phyloP scores from a whole-genome alignment of 2,797 vertebrate genomes.

The Hemibagrus guttatus region DNA sequence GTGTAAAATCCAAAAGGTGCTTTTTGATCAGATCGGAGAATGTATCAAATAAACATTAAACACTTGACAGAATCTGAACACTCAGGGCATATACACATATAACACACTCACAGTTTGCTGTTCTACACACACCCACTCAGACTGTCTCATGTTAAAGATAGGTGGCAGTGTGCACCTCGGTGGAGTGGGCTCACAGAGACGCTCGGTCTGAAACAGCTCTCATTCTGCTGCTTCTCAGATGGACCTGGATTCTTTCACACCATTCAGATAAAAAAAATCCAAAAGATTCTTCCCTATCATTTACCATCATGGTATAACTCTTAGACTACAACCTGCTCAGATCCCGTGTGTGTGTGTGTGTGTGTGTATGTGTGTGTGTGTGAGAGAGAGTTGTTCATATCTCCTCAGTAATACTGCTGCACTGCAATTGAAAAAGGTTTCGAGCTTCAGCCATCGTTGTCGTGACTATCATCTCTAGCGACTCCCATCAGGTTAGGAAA shows the following conservation, averaged over 20 bases:
- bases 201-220: constrained; percentile 18
- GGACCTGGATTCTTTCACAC: background rate
- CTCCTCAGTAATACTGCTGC: constrained; percentile 26
- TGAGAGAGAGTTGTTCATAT: background rate
- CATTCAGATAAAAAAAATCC: background rate
- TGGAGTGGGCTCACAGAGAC: constrained; percentile 6
- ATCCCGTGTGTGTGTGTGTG: background rate
- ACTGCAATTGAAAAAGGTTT: constrained; percentile 38
- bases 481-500: constrained; percentile 13
- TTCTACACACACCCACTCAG: constrained; percentile 35
- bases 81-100: background rate
- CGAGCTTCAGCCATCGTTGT: constrained; percentile 26
- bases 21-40: background rate
- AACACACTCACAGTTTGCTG: background rate
- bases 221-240: constrained; percentile 13
- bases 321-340: background rate
- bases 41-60: background rate
- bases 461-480: constrained; percentile 19
- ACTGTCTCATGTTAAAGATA: constrained; percentile 11
- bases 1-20: background rate
- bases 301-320: background rate
- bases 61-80: background rate
- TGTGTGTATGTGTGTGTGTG: background rate
- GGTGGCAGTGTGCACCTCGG: constrained; percentile 20
- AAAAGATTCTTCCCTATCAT: background rate